phyloP scores from a whole-genome alignment of 2,113 vertebrate species.

The Narcine bancroftii region DNA sequence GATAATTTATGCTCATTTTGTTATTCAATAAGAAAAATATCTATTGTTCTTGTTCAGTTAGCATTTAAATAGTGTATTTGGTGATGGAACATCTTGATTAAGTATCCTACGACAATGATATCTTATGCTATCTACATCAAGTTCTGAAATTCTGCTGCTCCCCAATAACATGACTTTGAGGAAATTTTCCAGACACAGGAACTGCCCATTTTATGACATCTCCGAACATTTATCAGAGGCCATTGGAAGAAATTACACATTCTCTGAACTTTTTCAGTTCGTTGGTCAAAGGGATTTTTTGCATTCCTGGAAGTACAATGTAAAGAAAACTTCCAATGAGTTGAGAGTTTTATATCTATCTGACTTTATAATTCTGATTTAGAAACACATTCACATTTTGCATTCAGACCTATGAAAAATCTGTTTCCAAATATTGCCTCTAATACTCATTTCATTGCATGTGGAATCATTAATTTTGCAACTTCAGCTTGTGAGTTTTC shows the following conservation, averaged over 20 bases:
- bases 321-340: neutral
- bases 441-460: neutral
- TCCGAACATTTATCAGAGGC: neutral
- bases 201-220: neutral
- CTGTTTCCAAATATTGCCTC: neutral
- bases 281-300: neutral
- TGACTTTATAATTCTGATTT: neutral
- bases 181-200: neutral
- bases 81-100: neutral
- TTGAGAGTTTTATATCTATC: neutral
- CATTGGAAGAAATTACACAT: neutral
- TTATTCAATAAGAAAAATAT: neutral
- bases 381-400: neutral
- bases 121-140: neutral
- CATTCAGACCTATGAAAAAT: neutral
- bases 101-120: neutral
- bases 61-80: neutral
- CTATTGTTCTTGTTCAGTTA: neutral
- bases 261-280: neutral
- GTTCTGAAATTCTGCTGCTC: neutral
- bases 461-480: neutral
- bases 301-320: neutral
- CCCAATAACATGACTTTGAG: neutral
- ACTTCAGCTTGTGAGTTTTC: neutral
- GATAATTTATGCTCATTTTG: neutral